Evolutionary conservation across 1,140 invertebrate species (phyloP).

Genomic region (Drosophila malerkotliana): DNA sequence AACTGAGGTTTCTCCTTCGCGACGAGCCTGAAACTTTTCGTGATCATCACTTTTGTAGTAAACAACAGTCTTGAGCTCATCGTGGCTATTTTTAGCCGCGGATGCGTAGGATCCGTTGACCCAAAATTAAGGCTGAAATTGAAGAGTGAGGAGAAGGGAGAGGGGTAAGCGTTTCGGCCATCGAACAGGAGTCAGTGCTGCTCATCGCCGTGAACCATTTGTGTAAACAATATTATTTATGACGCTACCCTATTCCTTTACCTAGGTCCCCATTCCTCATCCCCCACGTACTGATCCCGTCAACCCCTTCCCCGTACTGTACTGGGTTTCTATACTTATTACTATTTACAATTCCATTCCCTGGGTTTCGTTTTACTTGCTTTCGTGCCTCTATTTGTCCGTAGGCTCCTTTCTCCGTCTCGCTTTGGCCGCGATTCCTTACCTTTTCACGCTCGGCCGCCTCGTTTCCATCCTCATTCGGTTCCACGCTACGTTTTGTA

Average conservation of each 20-base stretch:
- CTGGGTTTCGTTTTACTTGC: constrained; percentile 23
- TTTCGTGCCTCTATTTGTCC: constrained; percentile 21
- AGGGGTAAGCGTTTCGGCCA: constrained; percentile 54
- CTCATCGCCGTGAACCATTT: constrained; percentile 70
- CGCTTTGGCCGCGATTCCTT: constrained; percentile 55
- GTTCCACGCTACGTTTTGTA: constrained; percentile 14
- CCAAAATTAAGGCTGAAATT: constrained; percentile 47
- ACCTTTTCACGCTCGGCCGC: constrained; percentile 69
- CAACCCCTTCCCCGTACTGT: neutral
- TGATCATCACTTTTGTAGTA: constrained; percentile 73
- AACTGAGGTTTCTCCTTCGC: constrained; percentile 40
- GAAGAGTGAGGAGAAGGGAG: constrained; percentile 16
- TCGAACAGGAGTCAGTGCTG: constrained; percentile 55
- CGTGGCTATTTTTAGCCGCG: constrained; percentile 69
- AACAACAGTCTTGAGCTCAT: constrained; percentile 72
- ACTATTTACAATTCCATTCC: constrained; percentile 60
- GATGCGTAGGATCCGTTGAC: constrained; percentile 66
- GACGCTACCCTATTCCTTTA: constrained; percentile 41
- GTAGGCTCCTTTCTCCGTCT: constrained; percentile 24
- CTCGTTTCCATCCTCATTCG: constrained; percentile 37
- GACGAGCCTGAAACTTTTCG: constrained; percentile 58
- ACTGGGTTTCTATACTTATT: constrained; percentile 10
- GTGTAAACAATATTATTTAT: constrained; percentile 81
- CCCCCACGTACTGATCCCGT: neutral
- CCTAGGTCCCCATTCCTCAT: constrained; percentile 10